Conservation (phyloP, 2,113 vertebrate genomes). For the Oncorhynchus kisutch region DNA sequence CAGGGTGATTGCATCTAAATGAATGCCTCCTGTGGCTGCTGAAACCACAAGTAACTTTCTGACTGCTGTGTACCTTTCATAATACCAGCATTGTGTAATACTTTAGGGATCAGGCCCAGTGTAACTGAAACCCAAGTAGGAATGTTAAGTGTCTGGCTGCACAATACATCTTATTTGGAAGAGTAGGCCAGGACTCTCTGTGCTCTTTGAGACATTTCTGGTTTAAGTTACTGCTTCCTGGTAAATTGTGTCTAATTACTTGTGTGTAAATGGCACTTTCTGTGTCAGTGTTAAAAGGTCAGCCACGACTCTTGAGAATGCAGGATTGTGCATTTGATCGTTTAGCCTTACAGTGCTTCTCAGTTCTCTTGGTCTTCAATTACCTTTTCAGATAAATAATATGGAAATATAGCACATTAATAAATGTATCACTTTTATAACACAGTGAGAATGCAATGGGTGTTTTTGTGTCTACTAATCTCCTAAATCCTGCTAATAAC, state of each 20-base stretch:
- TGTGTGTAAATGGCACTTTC: background rate
- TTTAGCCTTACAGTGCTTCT: too few relatives aligned
- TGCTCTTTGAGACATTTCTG: background rate
- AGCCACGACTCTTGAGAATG: too few relatives aligned
- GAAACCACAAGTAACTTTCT: background rate
- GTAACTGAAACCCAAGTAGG: conserved; percentile 41
- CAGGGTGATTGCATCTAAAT: background rate
- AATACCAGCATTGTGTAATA: conserved; percentile 30
- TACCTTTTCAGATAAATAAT: too few relatives aligned
- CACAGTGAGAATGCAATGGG: background rate
- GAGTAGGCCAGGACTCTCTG: conserved; percentile 4
- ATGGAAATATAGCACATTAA: too few relatives aligned
- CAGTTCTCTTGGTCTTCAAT: too few relatives aligned
- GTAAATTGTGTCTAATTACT: background rate
- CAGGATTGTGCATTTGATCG: too few relatives aligned
- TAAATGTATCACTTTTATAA: background rate
- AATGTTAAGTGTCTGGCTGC: conserved; percentile 18
- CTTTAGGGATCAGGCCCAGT: conserved; percentile 34
- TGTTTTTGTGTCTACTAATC: background rate
- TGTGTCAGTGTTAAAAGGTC: background rate
- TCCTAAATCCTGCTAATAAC: background rate
- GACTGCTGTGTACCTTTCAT: conserved; percentile 4
- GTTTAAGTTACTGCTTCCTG: background rate
- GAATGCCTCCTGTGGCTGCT: background rate
- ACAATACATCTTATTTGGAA: conserved; percentile 6